A percentile compares a stretch with the other conserved stretches of the same genome.
These are phyloP conservation scores for Listrodromus nycthemerus DNA, from an alignment of 2,888 invertebrate genomes.

Conservation along the genomic window DNA sequence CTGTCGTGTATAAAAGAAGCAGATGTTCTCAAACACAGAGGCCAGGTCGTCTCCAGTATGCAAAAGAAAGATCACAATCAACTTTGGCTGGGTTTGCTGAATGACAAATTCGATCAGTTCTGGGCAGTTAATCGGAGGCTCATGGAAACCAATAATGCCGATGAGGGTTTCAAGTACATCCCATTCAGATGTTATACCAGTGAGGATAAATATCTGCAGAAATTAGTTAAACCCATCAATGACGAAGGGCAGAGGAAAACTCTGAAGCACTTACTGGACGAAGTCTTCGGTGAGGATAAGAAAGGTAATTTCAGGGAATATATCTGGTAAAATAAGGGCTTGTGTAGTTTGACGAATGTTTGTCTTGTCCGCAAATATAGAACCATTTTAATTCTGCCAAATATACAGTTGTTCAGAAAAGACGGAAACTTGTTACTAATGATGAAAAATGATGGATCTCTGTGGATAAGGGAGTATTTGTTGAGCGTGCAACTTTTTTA, in stretches of 20 bases:
- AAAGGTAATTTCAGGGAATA: conserved; percentile 44
- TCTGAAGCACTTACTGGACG: conserved; percentile 89
- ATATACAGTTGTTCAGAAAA: background rate
- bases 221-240: conserved; percentile 90
- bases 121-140: conserved; percentile 98
- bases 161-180: conserved; percentile 94
- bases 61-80: conserved; percentile 98
- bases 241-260: conserved; percentile 91
- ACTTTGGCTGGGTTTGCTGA: conserved; percentile 96
- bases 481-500: background rate
- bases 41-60: conserved; percentile 95
- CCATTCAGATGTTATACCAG: conserved; percentile 92
- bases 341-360: background rate
- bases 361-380: too few relatives aligned
- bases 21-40: conserved; percentile 97
- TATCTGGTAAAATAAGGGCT: background rate
- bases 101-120: conserved; percentile 99
- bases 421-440: background rate
- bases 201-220: conserved; percentile 90
- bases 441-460: background rate
- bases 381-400: background rate
- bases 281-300: conserved; percentile 87
- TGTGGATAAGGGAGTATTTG: conserved; percentile 16
- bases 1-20: conserved; percentile 99
- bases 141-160: conserved; percentile 94